Conservation (phyloP, 1,140 invertebrate genomes). For the Sarcophaga bullata region DNA sequence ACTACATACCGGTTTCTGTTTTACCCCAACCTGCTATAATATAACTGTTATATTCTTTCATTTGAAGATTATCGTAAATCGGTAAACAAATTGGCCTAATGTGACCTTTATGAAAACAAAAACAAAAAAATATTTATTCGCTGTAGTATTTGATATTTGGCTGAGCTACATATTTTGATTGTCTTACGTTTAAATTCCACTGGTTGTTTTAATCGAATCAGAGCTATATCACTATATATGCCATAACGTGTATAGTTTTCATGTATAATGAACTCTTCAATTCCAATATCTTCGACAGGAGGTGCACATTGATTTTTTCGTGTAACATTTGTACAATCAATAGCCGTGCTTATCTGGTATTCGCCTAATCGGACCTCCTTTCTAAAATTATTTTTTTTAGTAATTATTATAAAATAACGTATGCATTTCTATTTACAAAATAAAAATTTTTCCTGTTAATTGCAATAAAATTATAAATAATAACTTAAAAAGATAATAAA, state of each 20-base stretch:
- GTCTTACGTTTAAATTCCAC: constrained; percentile 44
- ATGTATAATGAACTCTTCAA: constrained; percentile 71
- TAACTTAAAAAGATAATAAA: no score
- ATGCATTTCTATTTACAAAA: no score
- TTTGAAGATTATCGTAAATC: constrained; percentile 36
- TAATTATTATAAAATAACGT: no score
- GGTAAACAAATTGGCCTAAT: constrained; percentile 58
- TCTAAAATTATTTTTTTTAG: constrained; percentile 51
- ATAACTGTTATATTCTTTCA: constrained; percentile 46
- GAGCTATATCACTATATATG: constrained; percentile 74
- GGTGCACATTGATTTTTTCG: constrained; percentile 64
- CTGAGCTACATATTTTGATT: neutral
- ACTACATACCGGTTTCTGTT: constrained; percentile 45
- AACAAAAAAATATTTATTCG: neutral
- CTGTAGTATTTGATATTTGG: neutral
- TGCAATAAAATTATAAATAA: no score
- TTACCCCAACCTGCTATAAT: constrained; percentile 56
- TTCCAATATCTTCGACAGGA: constrained; percentile 67
- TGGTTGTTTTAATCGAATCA: constrained; percentile 65
- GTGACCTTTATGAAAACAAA: constrained; percentile 45
- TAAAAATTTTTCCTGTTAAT: no score
- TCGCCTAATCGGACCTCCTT: constrained; percentile 72
- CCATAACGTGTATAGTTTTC: constrained; percentile 65
- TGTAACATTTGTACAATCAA: constrained; percentile 67
- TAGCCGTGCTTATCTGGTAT: constrained; percentile 68